These are phyloP conservation scores for Lethrus apterus DNA, from an alignment of 1,140 invertebrate genomes.

Conservation along the genomic window DNA sequence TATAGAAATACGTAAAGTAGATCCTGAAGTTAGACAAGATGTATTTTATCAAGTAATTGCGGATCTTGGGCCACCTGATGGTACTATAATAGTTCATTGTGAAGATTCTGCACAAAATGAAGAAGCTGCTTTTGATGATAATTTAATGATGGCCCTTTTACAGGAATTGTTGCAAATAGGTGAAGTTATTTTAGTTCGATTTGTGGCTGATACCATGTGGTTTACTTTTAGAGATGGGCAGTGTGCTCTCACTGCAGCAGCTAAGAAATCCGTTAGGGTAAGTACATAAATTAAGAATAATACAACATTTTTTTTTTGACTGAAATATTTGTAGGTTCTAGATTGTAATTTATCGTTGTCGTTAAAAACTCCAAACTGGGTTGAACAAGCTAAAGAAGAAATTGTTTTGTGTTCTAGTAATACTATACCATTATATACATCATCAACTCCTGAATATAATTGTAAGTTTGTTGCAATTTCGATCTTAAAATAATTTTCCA, in stretches of 20 bases:
- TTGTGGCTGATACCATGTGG: constrained; percentile 82
- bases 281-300: constrained; percentile 1
- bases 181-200: constrained; percentile 83
- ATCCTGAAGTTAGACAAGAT: constrained; percentile 60
- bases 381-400: constrained; percentile 69
- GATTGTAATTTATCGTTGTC: constrained; percentile 61
- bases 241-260: constrained; percentile 67
- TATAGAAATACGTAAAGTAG: constrained; percentile 74
- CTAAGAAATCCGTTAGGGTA: constrained; percentile 43
- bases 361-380: constrained; percentile 82
- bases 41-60: constrained; percentile 81
- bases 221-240: constrained; percentile 83
- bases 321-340: constrained; percentile 50
- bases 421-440: constrained; percentile 63
- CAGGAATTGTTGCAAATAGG: constrained; percentile 70
- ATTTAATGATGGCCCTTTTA: constrained; percentile 62
- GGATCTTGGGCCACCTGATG: constrained; percentile 88
- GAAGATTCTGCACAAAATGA: constrained; percentile 39
- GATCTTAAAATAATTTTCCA: not conserved
- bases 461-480: constrained; percentile 30
- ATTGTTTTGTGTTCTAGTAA: constrained; percentile 76
- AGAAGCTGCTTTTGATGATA: constrained; percentile 54
- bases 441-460: constrained; percentile 34
- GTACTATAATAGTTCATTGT: constrained; percentile 76
- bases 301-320: constrained; percentile 6